Evolutionary conservation across 1,140 invertebrate species (phyloP), one percentile per base, ranked within the genome.

Genomic region (Heliothis subflexa): DNA sequence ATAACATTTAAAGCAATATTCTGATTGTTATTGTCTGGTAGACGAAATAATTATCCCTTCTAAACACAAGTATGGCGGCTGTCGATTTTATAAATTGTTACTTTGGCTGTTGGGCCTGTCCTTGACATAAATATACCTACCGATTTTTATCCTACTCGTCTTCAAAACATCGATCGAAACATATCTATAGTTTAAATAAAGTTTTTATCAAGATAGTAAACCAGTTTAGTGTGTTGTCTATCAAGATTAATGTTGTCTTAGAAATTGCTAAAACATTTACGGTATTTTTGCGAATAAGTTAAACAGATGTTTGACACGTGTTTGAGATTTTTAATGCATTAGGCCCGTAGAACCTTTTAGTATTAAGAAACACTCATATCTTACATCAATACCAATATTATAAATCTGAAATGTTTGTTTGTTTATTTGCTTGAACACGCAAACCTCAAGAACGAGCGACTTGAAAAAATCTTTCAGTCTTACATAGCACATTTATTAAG

Each of bases 91-190:
- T 40, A 73, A 54, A 78, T 57, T 55, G 74, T 66, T 50, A 66
- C 52, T 52, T 81, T 73, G 28, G 57, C 57, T 49, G 40, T 18
- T 64, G 33, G 7, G 61, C 16, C 16, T 25, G 80, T 47, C 80
- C 80, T 81, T 78, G 80, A 81, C 76, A 78, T 70, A 81, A 61
- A 59, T 75, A 25, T 78, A 66, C 61, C 74, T 76, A 66, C 61
- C 61, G 49, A 64, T 66, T 62, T 64, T 66, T 64, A 76, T 62
- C 61, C 74, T 66, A 50, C n/a, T 18, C 45, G 61, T 66, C 68
- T 71, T 71, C 50, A 25, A 13, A 28, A 12, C 4, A 40, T 71
- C 68, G 68, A 71, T 71, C 50, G 16, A 40, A 40, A 5, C 7
- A 40, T 7, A 13, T n/a, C 28, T 52, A 28, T 54, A 33, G 49